A percentile compares a stretch with the other conserved stretches of the same genome.
phyloP scores from a whole-genome alignment of 2,797 vertebrate species.

The Onychomys torridus region DNA sequence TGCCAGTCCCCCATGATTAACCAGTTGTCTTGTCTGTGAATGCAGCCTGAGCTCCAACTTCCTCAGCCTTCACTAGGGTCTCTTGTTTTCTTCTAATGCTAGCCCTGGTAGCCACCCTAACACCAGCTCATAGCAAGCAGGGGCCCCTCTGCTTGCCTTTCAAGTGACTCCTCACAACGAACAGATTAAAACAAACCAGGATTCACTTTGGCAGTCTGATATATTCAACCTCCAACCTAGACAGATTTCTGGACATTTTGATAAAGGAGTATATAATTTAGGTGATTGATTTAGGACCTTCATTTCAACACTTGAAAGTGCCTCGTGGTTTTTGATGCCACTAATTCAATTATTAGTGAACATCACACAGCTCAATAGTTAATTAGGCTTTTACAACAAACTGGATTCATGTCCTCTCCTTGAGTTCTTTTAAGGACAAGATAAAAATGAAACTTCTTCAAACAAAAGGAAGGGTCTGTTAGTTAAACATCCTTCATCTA shows the following conservation, averaged over 20 bases:
- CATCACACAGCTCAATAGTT: slow-evolving; percentile 34
- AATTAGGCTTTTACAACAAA: slow-evolving; percentile 63
- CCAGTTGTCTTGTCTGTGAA: not conserved
- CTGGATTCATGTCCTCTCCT: slow-evolving; percentile 62
- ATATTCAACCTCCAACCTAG: not conserved
- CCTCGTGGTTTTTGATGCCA: slow-evolving; percentile 60
- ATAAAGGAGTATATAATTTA: not conserved
- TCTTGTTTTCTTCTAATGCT: not conserved
- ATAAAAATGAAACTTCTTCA: slow-evolving; percentile 52
- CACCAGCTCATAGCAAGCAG: not conserved
- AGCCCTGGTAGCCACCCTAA: not conserved
- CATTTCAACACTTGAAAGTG: slow-evolving; percentile 71
- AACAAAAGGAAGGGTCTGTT: not conserved
- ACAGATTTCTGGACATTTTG: not conserved
- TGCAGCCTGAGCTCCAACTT: not conserved
- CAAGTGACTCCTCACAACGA: not conserved
- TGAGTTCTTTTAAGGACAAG: slow-evolving; percentile 61
- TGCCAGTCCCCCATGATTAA: not conserved
- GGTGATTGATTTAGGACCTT: slow-evolving; percentile 4
- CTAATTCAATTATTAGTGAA: slow-evolving; percentile 55
- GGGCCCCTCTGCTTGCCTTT: not conserved
- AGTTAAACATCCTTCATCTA: slow-evolving; percentile 38
- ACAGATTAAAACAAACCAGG: not conserved
- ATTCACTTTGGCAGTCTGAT: not conserved
- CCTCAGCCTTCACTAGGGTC: not conserved